Evolutionary conservation across 2,797 vertebrate species (phyloP).

Genomic region (Podarcis siculus): DNA sequence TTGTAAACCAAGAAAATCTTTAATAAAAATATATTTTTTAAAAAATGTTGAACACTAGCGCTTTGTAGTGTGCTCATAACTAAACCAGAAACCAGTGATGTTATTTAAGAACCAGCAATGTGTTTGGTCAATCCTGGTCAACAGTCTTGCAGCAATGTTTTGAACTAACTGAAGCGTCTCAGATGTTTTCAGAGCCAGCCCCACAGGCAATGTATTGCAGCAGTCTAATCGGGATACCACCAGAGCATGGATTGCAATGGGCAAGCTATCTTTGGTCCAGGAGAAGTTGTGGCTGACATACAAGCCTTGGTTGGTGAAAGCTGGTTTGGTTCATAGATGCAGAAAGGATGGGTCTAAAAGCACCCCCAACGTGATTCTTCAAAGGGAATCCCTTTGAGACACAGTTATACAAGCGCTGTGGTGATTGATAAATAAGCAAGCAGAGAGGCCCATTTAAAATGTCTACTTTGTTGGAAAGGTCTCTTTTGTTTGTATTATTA

Average conservation of each 20-base stretch:
- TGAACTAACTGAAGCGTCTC: not conserved
- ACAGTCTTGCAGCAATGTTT: not conserved
- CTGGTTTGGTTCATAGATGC: not conserved
- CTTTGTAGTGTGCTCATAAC: not conserved
- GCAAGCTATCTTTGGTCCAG: not conserved
- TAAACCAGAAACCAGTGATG: not conserved
- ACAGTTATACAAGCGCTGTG: not conserved
- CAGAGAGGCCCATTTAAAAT: conserved; percentile 69
- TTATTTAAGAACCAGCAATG: not conserved
- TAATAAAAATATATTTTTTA: too few relatives aligned
- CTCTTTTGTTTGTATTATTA: conserved; percentile 71
- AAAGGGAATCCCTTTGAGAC: not conserved
- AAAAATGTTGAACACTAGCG: not conserved
- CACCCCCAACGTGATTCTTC: not conserved
- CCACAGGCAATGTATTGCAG: not conserved
- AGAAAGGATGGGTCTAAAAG: not conserved
- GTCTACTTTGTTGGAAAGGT: conserved; percentile 64
- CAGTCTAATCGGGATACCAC: not conserved
- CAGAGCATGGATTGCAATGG: not conserved
- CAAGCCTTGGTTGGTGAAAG: not conserved
- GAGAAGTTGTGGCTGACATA: not conserved
- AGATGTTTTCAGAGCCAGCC: not conserved
- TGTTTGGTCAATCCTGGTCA: not conserved
- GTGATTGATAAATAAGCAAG: conserved; percentile 45
- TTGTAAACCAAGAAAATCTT: too few relatives aligned